Base-by-base conservation (phyloP, 2,797 vertebrate genomes). In the Brotula barbata region DNA sequence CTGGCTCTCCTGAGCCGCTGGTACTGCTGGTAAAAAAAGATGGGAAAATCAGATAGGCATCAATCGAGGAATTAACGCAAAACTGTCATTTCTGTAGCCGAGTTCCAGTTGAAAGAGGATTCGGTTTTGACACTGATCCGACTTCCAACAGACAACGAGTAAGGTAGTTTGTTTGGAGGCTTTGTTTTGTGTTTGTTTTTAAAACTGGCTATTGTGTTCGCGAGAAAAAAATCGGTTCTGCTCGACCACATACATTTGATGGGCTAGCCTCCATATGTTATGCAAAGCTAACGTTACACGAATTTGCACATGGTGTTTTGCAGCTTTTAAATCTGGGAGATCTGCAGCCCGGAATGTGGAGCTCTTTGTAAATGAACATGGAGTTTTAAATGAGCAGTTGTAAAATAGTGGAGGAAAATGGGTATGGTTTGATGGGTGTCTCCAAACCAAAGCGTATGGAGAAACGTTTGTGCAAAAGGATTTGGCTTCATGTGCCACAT, bases 1-100 rank as follows among this genome's bases (percentile, higher is more conserved):
- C 88, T 85, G 87, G 88, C 89, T 88, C 86, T 85, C 73, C 69
- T 64, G 86, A 89, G 90, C 89, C 86, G 81, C 90, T 88, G 83
- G 51, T 84, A 67, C 78, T 82, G 86, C 86, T 89, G 85, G 82
- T 71, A 72, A 84, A 11, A 36, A 88, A 86, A 84, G 82, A 89
- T 87, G 88, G 78, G 58, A 84, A 87, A 86, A 88, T 69, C 75
- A 68, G 77, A 82, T 71, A 80, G 67, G 60, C 75, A 58, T 72
- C 81, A 49, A 66, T 69, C 70, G 68, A 71, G 50, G 39, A 54
- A 78, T 39, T 70, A 64, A 73, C 61, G 36, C 60, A 68, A 83
- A 80, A 87, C 84, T 55, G 68, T 7, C 40, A 22, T 13, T 62
- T 71, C 49, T 48, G 49, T 34, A 15, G 36, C 21, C 8, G 36